Evolutionary conservation across 2,888 invertebrate genomes (phyloP).

Genomic region (Sinopyrophorus schimmeli): DNA sequence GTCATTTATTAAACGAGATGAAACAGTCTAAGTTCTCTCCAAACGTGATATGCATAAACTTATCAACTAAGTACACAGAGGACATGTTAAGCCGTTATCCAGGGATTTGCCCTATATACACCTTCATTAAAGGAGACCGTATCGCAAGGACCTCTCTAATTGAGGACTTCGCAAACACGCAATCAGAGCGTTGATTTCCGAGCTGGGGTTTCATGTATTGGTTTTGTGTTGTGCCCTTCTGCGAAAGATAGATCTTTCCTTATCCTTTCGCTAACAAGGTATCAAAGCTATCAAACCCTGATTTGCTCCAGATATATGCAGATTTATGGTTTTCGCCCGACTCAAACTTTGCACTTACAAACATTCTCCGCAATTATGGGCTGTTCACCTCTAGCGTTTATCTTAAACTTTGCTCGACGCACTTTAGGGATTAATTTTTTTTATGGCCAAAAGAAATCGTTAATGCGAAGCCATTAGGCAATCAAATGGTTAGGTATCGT

Average conservation of each 20-base stretch:
- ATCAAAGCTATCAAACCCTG: conserved; percentile 9
- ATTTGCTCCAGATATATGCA: no score
- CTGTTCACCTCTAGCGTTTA: no score
- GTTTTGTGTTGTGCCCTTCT: conserved; percentile 25
- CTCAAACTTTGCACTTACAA: no score
- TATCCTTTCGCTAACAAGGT: conserved; percentile 22
- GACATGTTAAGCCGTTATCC: conserved; percentile 33
- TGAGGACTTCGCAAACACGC: conserved; percentile 37
- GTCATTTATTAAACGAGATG: conserved; percentile 27
- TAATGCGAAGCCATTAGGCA: no score
- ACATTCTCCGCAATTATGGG: no score
- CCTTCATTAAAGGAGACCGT: conserved; percentile 37
- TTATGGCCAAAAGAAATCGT: no score
- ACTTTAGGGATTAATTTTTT: no score
- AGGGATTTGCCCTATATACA: conserved; percentile 35
- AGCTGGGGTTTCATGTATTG: conserved; percentile 30
- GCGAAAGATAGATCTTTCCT: conserved; percentile 17
- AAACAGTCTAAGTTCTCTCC: conserved; percentile 21
- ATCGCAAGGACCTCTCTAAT: conserved; percentile 36
- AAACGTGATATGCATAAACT: conserved; percentile 34
- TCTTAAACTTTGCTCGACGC: no score
- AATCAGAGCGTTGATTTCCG: conserved; percentile 36
- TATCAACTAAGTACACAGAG: conserved; percentile 31
- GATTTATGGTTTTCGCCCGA: no score
- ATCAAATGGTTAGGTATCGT: no score